Percentiles rank a stretch among this genome's conserved stretches.
Conservation (phyloP, 2,888 invertebrate genomes). For the Camponotus fellah region DNA sequence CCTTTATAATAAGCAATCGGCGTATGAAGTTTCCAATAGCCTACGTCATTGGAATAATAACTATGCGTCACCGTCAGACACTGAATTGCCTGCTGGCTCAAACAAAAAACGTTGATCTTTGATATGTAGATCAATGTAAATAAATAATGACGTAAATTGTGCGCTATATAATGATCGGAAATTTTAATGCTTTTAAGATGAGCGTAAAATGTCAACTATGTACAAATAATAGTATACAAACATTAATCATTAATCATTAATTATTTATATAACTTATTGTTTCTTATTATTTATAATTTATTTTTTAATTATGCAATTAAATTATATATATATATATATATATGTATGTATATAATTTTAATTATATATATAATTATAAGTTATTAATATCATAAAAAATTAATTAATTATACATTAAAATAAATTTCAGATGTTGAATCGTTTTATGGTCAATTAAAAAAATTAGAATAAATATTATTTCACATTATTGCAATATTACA, state of each 20-base stretch:
- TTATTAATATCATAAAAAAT: no score
- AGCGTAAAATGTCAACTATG: neutral
- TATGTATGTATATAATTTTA: neutral
- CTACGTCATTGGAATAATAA: constrained; percentile 43
- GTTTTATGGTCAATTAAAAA: neutral
- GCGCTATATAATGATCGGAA: neutral
- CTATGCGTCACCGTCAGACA: constrained; percentile 1
- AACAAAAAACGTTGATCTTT: constrained; percentile 35
- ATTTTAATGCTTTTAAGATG: neutral
- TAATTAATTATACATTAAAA: no score
- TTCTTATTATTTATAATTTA: neutral
- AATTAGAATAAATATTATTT: neutral
- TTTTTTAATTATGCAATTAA: neutral
- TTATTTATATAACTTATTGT: neutral
- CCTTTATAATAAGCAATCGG: neutral
- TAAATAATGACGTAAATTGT: neutral
- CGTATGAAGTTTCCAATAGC: constrained; percentile 1
- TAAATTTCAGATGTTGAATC: neutral
- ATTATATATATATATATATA: neutral
- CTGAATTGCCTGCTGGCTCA: neutral
- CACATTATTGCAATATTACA: neutral
- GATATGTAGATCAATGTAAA: constrained; percentile 17
- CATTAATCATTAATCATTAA: no score
- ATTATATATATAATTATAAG: neutral
- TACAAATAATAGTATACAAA: neutral